Evolutionary conservation across 1,140 invertebrate species (phyloP).

Genomic region (Drosophila lacteicornis): DNA sequence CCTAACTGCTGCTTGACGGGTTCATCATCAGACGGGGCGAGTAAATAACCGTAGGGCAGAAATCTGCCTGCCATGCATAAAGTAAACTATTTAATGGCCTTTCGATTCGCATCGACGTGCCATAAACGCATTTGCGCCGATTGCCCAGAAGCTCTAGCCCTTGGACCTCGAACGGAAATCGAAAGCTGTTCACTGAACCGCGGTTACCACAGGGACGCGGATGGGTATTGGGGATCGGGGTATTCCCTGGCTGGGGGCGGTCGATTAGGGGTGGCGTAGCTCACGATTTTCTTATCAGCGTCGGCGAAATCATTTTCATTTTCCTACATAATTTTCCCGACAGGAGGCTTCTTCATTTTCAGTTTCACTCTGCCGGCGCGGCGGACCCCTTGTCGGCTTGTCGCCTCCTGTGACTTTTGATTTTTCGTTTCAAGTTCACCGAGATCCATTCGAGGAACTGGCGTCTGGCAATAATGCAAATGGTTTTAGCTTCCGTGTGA

Average conservation of each 20-base stretch:
- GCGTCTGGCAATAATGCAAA: conserved; percentile 73
- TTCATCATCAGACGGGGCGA: conserved; percentile 62
- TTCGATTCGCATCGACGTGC: conserved; percentile 67
- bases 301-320: conserved; percentile 73
- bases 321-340: conserved; percentile 66
- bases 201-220: conserved; percentile 45
- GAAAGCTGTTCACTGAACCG: conserved; percentile 66
- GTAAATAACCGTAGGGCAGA: conserved; percentile 73
- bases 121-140: conserved; percentile 58
- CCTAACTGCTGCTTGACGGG: conserved; percentile 68
- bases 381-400: conserved; percentile 9
- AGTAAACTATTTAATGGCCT: conserved; percentile 82
- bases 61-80: conserved; percentile 80
- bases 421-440: conserved; percentile 69
- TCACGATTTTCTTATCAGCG: conserved; percentile 24
- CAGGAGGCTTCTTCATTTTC: conserved; percentile 35
- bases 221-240: not conserved
- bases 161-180: conserved; percentile 68
- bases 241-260: conserved; percentile 20
- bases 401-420: conserved; percentile 59
- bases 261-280: conserved; percentile 39
- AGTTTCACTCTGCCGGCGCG: conserved; percentile 5
- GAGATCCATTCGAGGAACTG: conserved; percentile 15
- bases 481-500: conserved; percentile 72
- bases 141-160: conserved; percentile 27